phyloP scores from a whole-genome alignment of 2,797 vertebrate genomes.

The Microtus californicus region DNA sequence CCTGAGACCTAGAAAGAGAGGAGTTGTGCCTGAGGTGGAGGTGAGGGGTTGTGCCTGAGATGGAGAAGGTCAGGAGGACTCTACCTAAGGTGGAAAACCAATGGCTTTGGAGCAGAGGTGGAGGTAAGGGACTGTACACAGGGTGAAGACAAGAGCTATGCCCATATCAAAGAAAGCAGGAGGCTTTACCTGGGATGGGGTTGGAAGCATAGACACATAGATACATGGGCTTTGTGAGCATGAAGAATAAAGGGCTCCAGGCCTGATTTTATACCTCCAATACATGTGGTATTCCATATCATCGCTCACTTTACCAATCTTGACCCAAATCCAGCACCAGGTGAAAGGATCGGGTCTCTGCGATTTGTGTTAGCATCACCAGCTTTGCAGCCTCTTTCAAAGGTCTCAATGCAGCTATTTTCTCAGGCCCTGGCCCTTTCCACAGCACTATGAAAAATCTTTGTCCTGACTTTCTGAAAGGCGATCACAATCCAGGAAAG shows the following conservation, averaged over 20 bases:
- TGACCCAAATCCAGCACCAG: slow-evolving; percentile 72
- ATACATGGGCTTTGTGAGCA: neutral
- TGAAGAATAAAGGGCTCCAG: slow-evolving; percentile 62
- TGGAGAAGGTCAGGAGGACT: neutral
- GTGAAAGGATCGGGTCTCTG: neutral
- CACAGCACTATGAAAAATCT: neutral
- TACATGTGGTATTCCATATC: slow-evolving; percentile 68
- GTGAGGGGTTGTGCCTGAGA: no score
- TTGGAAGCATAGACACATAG: neutral
- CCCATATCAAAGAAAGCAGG: neutral
- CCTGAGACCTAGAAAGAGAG: no score
- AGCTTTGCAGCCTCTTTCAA: slow-evolving; percentile 70
- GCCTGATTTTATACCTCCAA: neutral
- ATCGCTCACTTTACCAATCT: slow-evolving; percentile 75
- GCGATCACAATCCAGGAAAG: neutral
- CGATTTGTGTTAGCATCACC: neutral
- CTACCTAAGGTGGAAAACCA: neutral
- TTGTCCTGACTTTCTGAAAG: slow-evolving; percentile 28
- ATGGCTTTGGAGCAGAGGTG: neutral
- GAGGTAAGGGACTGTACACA: no score
- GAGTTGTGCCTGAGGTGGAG: neutral
- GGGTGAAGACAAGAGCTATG: neutral
- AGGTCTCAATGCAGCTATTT: slow-evolving; percentile 57
- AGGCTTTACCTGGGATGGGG: neutral
- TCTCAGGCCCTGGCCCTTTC: neutral